phyloP scores from a whole-genome alignment of 2,888 invertebrate species.

The Meiosimyza platycephala region DNA sequence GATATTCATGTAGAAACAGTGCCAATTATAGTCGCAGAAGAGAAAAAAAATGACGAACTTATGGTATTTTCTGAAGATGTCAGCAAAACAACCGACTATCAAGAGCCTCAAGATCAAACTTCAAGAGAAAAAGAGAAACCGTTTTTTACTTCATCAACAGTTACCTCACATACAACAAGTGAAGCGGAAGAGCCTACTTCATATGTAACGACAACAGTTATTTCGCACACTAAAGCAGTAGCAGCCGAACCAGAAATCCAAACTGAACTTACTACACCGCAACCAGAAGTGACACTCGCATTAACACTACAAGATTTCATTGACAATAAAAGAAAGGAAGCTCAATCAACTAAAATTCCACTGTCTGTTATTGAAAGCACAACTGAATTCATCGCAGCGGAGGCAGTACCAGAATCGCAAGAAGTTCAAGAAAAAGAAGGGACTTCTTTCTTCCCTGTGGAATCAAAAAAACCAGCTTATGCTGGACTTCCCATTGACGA shows the following conservation, averaged over 20 bases:
- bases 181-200: slow-evolving; percentile 31
- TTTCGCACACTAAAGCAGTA: slow-evolving; percentile 14
- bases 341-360: neutral
- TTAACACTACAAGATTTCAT: slow-evolving; percentile 10
- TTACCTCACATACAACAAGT: slow-evolving; percentile 36
- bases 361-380: neutral
- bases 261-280: neutral
- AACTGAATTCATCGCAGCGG: neutral
- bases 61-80: no score
- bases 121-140: neutral
- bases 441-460: slow-evolving; percentile 4
- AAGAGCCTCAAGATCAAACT: slow-evolving; percentile 51
- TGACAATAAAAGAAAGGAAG: slow-evolving; percentile 5
- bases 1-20: neutral
- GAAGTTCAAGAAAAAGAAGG: slow-evolving; percentile 32
- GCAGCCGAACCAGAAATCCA: neutral
- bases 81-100: slow-evolving; percentile 56
- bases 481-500: slow-evolving; percentile 60
- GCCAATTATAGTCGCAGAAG: no score
- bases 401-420: neutral
- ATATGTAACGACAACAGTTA: slow-evolving; percentile 50
- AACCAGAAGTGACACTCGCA: no score
- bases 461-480: slow-evolving; percentile 48
- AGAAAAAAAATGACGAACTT: slow-evolving; percentile 44
- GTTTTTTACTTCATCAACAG: slow-evolving; percentile 14